Evolutionary conservation across 2,113 vertebrate genomes (phyloP).

Genomic region (Aramus guarauna): DNA sequence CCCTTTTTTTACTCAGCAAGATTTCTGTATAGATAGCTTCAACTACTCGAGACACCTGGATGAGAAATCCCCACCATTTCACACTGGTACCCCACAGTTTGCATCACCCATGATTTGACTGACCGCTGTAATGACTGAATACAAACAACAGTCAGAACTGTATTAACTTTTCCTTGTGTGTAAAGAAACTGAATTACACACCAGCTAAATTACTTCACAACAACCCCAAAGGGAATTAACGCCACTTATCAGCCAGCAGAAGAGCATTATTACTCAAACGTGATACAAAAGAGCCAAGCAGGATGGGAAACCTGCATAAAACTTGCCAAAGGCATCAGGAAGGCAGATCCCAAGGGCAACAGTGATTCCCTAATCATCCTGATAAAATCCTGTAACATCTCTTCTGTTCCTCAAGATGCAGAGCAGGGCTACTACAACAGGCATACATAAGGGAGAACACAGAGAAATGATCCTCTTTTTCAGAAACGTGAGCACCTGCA

Average conservation of each 20-base stretch:
- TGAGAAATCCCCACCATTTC: neutral
- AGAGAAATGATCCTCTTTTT: neutral
- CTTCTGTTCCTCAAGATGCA: neutral
- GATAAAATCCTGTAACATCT: neutral
- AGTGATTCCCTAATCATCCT: neutral
- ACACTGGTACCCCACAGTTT: neutral
- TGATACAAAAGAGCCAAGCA: neutral
- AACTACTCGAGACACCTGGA: neutral
- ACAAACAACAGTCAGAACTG: neutral
- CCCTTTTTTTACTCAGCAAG: neutral
- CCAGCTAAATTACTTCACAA: neutral
- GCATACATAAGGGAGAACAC: neutral
- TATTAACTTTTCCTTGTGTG: neutral
- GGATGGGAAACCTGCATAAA: neutral
- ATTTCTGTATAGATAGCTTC: neutral
- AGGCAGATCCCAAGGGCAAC: neutral
- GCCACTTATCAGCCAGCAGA: neutral
- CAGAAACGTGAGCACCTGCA: neutral
- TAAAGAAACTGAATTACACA: neutral
- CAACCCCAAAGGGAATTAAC: neutral
- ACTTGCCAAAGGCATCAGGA: neutral
- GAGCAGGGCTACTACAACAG: neutral
- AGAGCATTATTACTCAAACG: neutral
- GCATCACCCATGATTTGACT: neutral
- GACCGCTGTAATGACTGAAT: neutral